Evolutionary conservation across 2,113 vertebrate genomes (phyloP).

Genomic region (Pelecanoides urinatrix): DNA sequence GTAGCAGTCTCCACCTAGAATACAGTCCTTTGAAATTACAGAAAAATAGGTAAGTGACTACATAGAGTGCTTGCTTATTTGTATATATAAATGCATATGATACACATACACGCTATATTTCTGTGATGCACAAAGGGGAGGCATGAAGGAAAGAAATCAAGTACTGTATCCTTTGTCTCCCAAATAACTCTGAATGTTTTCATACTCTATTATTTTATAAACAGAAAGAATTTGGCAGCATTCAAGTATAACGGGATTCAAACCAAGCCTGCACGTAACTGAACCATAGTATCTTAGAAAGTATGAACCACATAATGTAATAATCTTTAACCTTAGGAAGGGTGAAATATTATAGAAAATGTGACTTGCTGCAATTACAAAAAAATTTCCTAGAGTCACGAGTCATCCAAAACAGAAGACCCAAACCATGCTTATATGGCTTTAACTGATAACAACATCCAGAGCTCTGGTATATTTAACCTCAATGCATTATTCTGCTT

Average conservation of each 20-base stretch:
- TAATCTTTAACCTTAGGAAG: background rate
- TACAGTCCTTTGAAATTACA: background rate
- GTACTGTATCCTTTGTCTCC: background rate
- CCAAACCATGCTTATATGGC: background rate
- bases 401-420: background rate
- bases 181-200: background rate
- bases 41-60: background rate
- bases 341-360: background rate
- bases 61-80: background rate
- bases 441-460: background rate
- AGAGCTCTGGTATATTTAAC: background rate
- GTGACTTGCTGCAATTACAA: background rate
- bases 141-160: background rate
- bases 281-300: background rate
- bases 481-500: background rate
- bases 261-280: background rate
- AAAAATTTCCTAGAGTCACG: background rate
- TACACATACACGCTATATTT: background rate
- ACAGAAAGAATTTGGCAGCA: background rate
- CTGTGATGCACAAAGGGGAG: background rate
- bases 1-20: background rate
- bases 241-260: background rate
- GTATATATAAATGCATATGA: background rate
- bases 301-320: background rate
- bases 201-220: background rate